phyloP scores from a whole-genome alignment of 2,888 invertebrate genomes.

The Leucophora obtusa region DNA sequence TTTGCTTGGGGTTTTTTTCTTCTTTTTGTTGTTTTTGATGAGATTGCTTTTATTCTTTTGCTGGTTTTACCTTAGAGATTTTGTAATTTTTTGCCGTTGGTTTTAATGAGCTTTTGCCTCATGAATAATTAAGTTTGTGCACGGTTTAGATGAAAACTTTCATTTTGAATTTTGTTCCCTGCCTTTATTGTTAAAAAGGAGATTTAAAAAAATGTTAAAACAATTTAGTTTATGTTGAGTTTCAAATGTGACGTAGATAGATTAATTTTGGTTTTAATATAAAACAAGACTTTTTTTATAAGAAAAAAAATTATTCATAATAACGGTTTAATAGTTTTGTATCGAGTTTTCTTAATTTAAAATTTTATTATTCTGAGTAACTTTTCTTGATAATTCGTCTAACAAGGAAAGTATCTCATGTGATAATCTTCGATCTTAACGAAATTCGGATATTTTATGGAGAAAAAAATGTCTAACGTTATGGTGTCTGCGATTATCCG shows the following conservation, averaged over 20 bases:
- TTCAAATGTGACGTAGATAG: neutral
- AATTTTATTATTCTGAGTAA: too few relatives aligned
- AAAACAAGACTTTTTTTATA: too few relatives aligned
- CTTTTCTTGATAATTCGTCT: too few relatives aligned
- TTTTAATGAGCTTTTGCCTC: constrained; percentile 58
- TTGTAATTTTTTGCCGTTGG: constrained; percentile 34
- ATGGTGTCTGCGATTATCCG: too few relatives aligned
- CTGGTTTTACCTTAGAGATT: constrained; percentile 50
- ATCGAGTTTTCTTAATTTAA: too few relatives aligned
- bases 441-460: too few relatives aligned
- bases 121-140: constrained; percentile 52
- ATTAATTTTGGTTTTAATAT: too few relatives aligned
- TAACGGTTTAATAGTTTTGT: too few relatives aligned
- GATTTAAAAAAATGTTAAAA: constrained; percentile 2
- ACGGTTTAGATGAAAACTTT: constrained; percentile 23
- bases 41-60: constrained; percentile 29
- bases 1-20: constrained; percentile 2
- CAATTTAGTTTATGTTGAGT: neutral
- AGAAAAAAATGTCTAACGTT: too few relatives aligned
- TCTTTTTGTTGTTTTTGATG: constrained; percentile 20
- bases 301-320: too few relatives aligned
- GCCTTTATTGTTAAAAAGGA: neutral
- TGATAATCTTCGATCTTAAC: too few relatives aligned
- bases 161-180: constrained; percentile 17
- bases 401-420: too few relatives aligned